A percentile compares a stretch with the other conserved stretches of the same genome.
Evolutionary conservation across 2,113 vertebrate species (phyloP).

Genomic region (Argyrosomus japonicus): DNA sequence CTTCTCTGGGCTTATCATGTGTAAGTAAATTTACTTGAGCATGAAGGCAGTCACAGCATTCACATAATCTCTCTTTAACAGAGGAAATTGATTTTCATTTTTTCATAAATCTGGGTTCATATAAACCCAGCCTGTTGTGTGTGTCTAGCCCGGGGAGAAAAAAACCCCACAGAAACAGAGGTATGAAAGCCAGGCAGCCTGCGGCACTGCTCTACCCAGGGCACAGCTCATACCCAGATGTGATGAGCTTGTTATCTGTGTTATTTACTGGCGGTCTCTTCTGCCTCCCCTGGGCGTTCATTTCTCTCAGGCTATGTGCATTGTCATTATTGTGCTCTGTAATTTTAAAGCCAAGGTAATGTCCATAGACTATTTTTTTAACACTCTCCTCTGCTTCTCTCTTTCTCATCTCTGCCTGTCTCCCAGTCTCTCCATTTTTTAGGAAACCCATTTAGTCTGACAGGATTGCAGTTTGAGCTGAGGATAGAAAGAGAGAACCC

Average conservation of each 20-base stretch:
- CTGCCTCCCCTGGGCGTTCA: conserved; percentile 25
- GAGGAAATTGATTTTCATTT: conserved; percentile 43
- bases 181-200: conserved; percentile 53
- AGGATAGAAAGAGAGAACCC: conserved; percentile 69
- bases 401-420: background rate
- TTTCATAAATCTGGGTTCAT: conserved; percentile 20
- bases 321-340: conserved; percentile 54
- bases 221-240: conserved; percentile 50
- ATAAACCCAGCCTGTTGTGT: conserved; percentile 17
- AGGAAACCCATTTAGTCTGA: conserved; percentile 84
- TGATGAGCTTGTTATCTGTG: conserved; percentile 71
- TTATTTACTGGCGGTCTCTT: conserved; percentile 58
- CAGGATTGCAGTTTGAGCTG: conserved; percentile 80
- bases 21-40: background rate
- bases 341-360: conserved; percentile 53
- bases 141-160: conserved; percentile 50
- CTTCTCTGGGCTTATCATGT: conserved; percentile 8
- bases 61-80: conserved; percentile 7
- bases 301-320: conserved; percentile 43
- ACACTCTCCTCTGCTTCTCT: background rate
- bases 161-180: conserved; percentile 46
- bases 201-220: conserved; percentile 33
- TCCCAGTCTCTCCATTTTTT: conserved; percentile 42
- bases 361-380: conserved; percentile 1
- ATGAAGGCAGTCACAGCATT: background rate